A percentile compares a stretch with the other conserved stretches of the same genome.
Conservation (phyloP, 2,888 invertebrate genomes). For the Panopea generosa region DNA sequence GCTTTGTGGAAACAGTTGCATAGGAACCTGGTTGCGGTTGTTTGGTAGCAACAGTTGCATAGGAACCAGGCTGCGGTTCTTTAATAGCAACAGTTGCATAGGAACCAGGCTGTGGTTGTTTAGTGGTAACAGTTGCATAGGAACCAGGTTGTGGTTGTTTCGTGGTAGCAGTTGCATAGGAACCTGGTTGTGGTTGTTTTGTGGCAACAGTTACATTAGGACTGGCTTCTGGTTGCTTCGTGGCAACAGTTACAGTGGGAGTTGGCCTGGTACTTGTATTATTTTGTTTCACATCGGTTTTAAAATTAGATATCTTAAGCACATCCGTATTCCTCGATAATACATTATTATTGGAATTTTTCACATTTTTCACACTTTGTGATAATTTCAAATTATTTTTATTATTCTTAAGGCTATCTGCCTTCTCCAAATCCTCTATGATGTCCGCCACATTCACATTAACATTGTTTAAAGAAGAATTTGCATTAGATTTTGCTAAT, state of each 20-base stretch:
- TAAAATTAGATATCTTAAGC: constrained; percentile 3
- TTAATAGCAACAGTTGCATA: no score
- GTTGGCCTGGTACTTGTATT: background rate
- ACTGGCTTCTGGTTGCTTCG: no score
- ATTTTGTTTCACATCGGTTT: background rate
- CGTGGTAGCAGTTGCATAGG: no score
- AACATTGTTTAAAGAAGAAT: constrained; percentile 25
- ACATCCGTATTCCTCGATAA: background rate
- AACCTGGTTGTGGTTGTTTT: no score
- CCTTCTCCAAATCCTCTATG: constrained; percentile 58
- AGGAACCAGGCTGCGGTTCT: no score
- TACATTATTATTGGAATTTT: background rate
- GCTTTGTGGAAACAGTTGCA: no score
- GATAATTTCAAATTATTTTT: constrained; percentile 3
- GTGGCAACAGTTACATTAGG: constrained; percentile 1
- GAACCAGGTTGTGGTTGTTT: no score
- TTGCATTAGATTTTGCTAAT: constrained; percentile 28
- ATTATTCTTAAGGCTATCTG: constrained; percentile 20
- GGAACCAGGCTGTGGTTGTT: no score
- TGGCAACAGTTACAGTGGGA: no score
- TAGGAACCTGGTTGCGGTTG: no score
- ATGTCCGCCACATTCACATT: constrained; percentile 54
- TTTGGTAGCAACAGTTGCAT: no score
- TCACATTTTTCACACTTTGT: background rate
- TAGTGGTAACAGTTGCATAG: no score